phyloP scores from a whole-genome alignment of 1,140 invertebrate genomes.

The Dysdera silvatica region DNA sequence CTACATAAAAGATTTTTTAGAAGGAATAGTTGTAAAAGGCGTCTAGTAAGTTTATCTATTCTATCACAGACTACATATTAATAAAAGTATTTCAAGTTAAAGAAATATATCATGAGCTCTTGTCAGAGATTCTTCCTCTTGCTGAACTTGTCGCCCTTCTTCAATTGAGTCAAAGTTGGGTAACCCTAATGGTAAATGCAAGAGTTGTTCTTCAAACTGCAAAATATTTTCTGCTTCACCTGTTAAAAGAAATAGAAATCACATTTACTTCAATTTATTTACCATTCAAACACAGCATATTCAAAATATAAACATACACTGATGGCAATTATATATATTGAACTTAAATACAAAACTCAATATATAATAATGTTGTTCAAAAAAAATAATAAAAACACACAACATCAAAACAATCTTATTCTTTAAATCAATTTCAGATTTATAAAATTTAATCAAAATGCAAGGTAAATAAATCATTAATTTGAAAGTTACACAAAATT shows the following conservation, averaged over 20 bases:
- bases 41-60: no score
- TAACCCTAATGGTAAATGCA: slow-evolving; percentile 60
- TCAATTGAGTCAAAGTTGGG: slow-evolving; percentile 60
- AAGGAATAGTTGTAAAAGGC: no score
- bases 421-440: no score
- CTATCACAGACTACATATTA: slow-evolving; percentile 28
- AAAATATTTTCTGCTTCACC: slow-evolving; percentile 71
- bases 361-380: no score
- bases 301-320: background rate
- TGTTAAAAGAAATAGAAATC: slow-evolving; percentile 44
- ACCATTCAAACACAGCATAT: background rate
- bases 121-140: slow-evolving; percentile 51
- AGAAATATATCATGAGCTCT: slow-evolving; percentile 42
- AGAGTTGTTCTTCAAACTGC: slow-evolving; percentile 57
- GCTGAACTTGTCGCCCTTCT: slow-evolving; percentile 54
- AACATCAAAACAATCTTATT: no score
- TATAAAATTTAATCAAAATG: no score
- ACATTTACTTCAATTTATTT: slow-evolving; percentile 25
- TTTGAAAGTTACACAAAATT: no score
- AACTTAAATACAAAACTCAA: no score
- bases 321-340: no score
- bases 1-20: no score
- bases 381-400: no score
- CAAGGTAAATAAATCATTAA: no score
- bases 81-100: slow-evolving; percentile 26